Evolutionary conservation across 2,888 invertebrate species (phyloP), one percentile per base, ranked within the genome.

Genomic region (Dasysyrphus albostriatus): DNA sequence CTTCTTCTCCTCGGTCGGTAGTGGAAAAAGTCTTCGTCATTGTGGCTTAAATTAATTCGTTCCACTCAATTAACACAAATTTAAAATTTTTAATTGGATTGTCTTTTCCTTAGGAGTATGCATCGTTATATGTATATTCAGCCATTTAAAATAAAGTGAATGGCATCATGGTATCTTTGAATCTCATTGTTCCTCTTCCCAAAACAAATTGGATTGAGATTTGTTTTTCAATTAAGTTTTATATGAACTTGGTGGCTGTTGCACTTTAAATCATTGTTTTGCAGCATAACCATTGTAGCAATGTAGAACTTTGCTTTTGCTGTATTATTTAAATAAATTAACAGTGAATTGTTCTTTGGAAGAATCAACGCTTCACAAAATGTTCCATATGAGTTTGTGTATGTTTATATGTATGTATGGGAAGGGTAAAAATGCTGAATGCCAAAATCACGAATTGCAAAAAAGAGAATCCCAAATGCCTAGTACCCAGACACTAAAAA

Each of bases 51-150:
- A 85, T 81, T 81, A 85, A 81, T 82, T 85, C 77, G 81, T 85
- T 85, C 85, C 85, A 77, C 85, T 70, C 77, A 85, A 85, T 85
- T 85, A 81, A 81, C 85, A 85, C 77, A 82, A 85, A 78, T 74
- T 78, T 74, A 78, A 74, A 78, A 70, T 63, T 63, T 44, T 77
- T 85, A 85, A 85, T 85, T 81, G 85, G 77, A 58, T 81, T 69
- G 65, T 70, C 70, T 61, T 34, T 58, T 12, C 32, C 7, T 5
- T 32, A 32, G 6, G 6, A 32, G 32, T 29, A 8, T 16, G 6
- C 32, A 24, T 32, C 1, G 5, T 24, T 24, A 24, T 3, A 24
- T 24, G 24, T 24, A 24, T 51, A 51, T 49, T 39, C 16, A 56
- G 77, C 73, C 47, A 49, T 70, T 78, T 74, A 69, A 69, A 74